Base-by-base conservation (phyloP, 2,888 invertebrate species). In the Papilio elwesi region DNA sequence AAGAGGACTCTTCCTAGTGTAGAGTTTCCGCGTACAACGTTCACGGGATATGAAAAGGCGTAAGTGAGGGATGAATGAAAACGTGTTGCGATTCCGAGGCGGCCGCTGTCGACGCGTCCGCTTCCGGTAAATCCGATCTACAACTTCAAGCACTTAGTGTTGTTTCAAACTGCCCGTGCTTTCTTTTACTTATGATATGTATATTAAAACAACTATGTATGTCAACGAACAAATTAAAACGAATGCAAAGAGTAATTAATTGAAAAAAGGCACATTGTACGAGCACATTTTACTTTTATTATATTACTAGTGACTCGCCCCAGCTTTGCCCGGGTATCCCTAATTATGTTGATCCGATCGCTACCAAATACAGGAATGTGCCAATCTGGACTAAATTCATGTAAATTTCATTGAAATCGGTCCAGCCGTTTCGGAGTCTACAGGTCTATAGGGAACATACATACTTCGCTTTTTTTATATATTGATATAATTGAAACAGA, bases 11-110 rank as follows among this genome's bases (percentile, higher is more conserved):
- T 84, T 87, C 84, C 87, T 87, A 89, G 90, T 89, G 88, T 91
- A 87, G 88, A 89, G 88, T 90, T 91, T 91, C 89, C 87, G 88
- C 90, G 93, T 93, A 91, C 89, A 90, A 85, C 85, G 77, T 71
- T 75, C 78, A 72, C 77, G 78, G 80, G 84, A 77, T 79, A 77
- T 82, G 80, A 83, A 91, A 90, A 83, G 89, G 81, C 88, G 85
- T 91, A 93, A 85, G 85, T 86, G 81, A 79, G 87, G 92, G 90
- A 93, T 93, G 93, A 93, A 93, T 93, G 93, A 91, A 94, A 89
- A 88, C 92, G 87, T 93, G 94, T 83, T 92, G 92, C 92, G 93
- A 93, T 88, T 89, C 91, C 84, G 93, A 92, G 89, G 90, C 94
- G 88, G 90, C 89, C 83, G 94, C 90, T 86, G 93, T 92, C 89